Evolutionary conservation across 2,888 invertebrate species (phyloP).

Genomic region (Bombylius discolor): DNA sequence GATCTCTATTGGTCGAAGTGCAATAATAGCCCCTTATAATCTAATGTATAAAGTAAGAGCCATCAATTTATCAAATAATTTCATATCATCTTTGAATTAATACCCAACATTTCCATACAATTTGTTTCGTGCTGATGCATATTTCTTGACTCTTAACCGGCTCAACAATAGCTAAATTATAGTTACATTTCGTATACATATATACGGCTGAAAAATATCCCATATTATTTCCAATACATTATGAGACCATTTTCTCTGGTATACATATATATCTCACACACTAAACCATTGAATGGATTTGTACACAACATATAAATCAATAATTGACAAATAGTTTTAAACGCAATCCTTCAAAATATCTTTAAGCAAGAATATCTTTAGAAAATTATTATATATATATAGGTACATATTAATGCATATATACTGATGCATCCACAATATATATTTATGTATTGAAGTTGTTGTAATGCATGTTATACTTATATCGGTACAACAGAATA

Average conservation of each 20-base stretch:
- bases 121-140: constrained; percentile 8
- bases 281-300: background rate
- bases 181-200: too few species aligned
- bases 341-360: constrained; percentile 2
- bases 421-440: background rate
- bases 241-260: background rate
- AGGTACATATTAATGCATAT: background rate
- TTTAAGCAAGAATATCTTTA: background rate
- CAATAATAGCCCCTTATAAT: too few species aligned
- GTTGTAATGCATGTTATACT: constrained; percentile 7
- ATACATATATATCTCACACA: background rate
- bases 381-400: background rate
- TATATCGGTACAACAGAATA: background rate
- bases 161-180: too few species aligned
- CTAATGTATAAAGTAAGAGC: background rate
- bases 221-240: background rate
- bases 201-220: too few species aligned
- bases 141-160: background rate
- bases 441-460: background rate
- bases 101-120: constrained; percentile 3
- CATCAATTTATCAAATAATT: constrained; percentile 8
- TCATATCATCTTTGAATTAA: constrained; percentile 8
- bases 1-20: too few species aligned
- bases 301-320: constrained; percentile 8
- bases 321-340: constrained; percentile 11